These are phyloP conservation scores for Xiphias gladius DNA, from an alignment of 2,113 vertebrate genomes.

Conservation along the genomic window DNA sequence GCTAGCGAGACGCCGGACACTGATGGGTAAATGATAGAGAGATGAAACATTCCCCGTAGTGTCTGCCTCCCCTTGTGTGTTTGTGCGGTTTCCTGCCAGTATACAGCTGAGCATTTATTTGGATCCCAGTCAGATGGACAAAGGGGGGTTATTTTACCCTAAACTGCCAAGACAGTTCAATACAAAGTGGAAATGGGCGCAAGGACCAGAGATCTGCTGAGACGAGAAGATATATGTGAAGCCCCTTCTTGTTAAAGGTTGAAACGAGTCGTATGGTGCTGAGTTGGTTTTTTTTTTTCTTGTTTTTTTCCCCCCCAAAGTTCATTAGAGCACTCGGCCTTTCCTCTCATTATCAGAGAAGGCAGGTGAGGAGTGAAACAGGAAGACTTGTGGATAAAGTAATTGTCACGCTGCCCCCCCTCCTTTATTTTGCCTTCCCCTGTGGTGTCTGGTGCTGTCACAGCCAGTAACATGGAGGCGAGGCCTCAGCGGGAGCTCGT, in stretches of 20 bases:
- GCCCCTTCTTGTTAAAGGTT: constrained; percentile 4
- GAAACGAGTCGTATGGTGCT: neutral
- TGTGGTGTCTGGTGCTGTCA: constrained; percentile 48
- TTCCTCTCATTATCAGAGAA: constrained; percentile 21
- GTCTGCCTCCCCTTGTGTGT: constrained; percentile 12
- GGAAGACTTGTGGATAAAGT: constrained; percentile 35
- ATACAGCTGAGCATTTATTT: constrained; percentile 22
- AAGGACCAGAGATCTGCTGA: constrained; percentile 7
- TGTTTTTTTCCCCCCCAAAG: too few species aligned
- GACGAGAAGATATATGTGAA: neutral
- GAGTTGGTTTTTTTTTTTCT: neutral
- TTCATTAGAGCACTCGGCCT: neutral
- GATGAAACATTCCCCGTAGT: constrained; percentile 20
- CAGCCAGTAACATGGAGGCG: constrained; percentile 41
- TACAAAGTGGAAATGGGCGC: neutral
- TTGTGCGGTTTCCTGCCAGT: constrained; percentile 18
- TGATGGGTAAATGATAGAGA: constrained; percentile 87
- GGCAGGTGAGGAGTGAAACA: constrained; percentile 41
- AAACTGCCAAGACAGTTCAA: constrained; percentile 1
- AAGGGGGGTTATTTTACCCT: neutral
- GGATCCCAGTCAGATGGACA: constrained; percentile 18
- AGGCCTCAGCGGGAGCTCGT: constrained; percentile 48
- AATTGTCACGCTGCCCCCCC: constrained; percentile 38
- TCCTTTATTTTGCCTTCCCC: constrained; percentile 48
- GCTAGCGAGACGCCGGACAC: constrained; percentile 88